Evolutionary conservation across 2,888 invertebrate species (phyloP), one percentile per base, ranked within the genome.

Genomic region (Micropterix aruncella): DNA sequence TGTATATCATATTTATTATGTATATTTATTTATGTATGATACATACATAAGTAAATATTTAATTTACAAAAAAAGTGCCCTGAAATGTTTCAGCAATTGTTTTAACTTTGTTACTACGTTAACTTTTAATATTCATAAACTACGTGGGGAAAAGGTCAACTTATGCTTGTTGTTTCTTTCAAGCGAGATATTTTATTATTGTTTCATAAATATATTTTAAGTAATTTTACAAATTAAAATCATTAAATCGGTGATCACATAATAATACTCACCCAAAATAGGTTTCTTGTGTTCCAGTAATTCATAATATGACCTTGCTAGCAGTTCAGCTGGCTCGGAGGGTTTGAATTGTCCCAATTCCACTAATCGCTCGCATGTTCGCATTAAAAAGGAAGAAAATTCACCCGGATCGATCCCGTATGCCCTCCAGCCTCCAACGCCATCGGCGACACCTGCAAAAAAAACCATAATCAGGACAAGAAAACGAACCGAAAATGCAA

Each of bases 401-500:
- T 88, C 87, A 43, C 96, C 95, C 2, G 97, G 96, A 67, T 97
- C 96, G 53, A 97, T 89, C 43, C 96, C 97, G 63, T 96, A 95
- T 50, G 89, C 87, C 57, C 95, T 78, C 97, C 97, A 97, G 43
- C 97, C 97, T 45, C 97, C 97, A 44, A 97, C 97, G 51, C 97
- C 97, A 67, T 97, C 97, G 47, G 97, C 97, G 54, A 97, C 95
- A 59, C 96, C 97, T 94, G 58, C 5, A 63, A 61, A 52, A 50
- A 19, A 51, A 51, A 44, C 42, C 46, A 43, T 27, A 50, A 36
- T 39, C 16, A 46, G n/a, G n/a, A n/a, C n/a, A n/a, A n/a, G n/a
- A n/a, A n/a, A n/a, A n/a, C n/a, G n/a, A n/a, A n/a, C n/a, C n/a
- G n/a, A n/a, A n/a, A n/a, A n/a, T n/a, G n/a, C n/a, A n/a, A n/a